A percentile compares a stretch with the other conserved stretches of the same genome.
phyloP scores from a whole-genome alignment of 2,797 vertebrate species.

The Xiphophorus birchmanni region DNA sequence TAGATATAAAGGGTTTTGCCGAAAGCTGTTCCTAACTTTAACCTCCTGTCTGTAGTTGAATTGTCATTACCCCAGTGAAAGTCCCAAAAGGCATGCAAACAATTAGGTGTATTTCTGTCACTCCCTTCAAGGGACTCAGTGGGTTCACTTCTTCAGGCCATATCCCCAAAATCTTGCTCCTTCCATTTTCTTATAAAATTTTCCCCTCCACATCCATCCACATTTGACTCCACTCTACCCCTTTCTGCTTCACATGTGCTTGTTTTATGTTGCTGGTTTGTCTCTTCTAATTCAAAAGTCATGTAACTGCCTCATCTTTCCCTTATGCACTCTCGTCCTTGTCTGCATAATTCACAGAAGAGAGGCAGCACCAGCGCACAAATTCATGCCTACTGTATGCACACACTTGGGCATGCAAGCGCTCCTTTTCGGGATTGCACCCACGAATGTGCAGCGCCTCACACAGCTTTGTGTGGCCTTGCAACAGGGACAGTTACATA shows the following conservation, averaged over 20 bases:
- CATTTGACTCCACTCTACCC: conserved; percentile 19
- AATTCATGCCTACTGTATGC: conserved; percentile 37
- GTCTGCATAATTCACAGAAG: conserved; percentile 71
- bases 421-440: conserved; percentile 16
- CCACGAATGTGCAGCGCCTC: conserved; percentile 61
- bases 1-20: not conserved
- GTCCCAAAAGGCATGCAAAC: not conserved
- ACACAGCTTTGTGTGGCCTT: conserved; percentile 49
- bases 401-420: conserved; percentile 15
- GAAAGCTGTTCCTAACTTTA: not conserved
- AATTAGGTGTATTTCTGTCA: not conserved
- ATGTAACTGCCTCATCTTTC: conserved; percentile 54
- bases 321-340: conserved; percentile 30
- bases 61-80: not conserved
- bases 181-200: not conserved
- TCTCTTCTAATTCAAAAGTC: conserved; percentile 69
- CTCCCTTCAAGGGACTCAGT: conserved; percentile 5
- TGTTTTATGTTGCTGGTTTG: conserved; percentile 40
- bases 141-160: conserved; percentile 14
- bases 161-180: conserved; percentile 4
- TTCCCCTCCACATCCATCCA: conserved; percentile 14
- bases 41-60: not conserved
- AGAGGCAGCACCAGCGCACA: conserved; percentile 18
- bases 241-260: conserved; percentile 28
- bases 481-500: conserved; percentile 80